These are phyloP conservation scores for Vultur gryphus DNA, from an alignment of 2,797 vertebrate genomes.

Conservation along the genomic window DNA sequence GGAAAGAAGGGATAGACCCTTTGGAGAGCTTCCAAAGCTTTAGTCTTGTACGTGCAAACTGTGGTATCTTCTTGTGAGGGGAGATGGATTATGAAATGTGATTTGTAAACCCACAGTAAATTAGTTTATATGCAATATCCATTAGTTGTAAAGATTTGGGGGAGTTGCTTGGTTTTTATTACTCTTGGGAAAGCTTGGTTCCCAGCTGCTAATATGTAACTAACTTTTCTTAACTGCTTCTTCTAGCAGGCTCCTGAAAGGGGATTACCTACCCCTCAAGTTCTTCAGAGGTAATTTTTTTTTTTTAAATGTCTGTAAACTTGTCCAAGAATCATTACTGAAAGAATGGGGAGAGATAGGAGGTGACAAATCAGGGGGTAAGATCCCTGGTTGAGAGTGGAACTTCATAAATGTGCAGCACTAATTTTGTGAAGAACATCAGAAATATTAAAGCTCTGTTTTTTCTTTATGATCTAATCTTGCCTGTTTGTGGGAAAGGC, in stretches of 20 bases:
- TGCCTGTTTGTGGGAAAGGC: neutral
- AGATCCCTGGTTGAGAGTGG: neutral
- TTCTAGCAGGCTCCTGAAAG: constrained; percentile 92
- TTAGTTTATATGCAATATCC: neutral
- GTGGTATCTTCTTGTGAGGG: neutral
- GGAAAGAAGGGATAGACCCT: neutral
- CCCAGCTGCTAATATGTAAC: neutral
- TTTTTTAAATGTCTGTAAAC: neutral
- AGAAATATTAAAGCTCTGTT: neutral
- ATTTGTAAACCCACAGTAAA: neutral
- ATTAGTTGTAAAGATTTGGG: neutral
- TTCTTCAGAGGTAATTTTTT: constrained; percentile 88
- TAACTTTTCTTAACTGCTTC: neutral
- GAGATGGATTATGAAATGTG: neutral
- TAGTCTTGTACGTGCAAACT: neutral
- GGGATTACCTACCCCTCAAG: constrained; percentile 90
- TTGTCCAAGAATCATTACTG: neutral
- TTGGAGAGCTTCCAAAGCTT: neutral
- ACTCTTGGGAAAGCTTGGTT: neutral
- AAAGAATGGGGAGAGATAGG: neutral
- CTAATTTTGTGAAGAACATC: neutral
- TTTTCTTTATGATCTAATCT: neutral
- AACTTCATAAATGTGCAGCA: neutral
- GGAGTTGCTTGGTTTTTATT: neutral
- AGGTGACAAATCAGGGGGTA: neutral